phyloP scores from a whole-genome alignment of 2,888 invertebrate genomes.

The Phaedon cochleariae region DNA sequence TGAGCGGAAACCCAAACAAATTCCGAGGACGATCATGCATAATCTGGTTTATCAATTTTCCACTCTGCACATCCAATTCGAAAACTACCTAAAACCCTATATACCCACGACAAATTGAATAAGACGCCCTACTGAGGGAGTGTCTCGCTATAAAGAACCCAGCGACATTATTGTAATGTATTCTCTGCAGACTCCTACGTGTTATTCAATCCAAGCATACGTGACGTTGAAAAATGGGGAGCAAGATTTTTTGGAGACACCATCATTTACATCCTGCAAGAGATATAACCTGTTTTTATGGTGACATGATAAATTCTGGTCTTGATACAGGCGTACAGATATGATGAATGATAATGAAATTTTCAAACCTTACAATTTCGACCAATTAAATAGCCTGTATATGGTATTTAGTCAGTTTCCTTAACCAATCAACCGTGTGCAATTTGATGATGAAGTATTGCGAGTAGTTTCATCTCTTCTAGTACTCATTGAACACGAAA shows the following conservation, averaged over 20 bases:
- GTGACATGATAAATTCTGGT: constrained; percentile 12
- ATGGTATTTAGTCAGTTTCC: no score
- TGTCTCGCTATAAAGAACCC: constrained; percentile 8
- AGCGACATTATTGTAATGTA: constrained; percentile 20
- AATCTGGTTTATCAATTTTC: no score
- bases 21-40: no score
- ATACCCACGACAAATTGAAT: not conserved
- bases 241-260: constrained; percentile 17
- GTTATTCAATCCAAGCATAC: constrained; percentile 18
- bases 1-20: no score
- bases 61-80: not conserved
- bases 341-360: constrained; percentile 3
- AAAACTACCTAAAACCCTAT: not conserved
- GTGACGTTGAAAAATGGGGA: constrained; percentile 17
- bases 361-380: not conserved
- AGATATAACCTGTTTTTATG: constrained; percentile 15
- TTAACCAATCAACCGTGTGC: no score
- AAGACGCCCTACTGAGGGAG: not conserved
- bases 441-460: no score
- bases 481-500: no score
- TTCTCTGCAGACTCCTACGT: constrained; percentile 10
- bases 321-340: constrained; percentile 6
- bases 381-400: not conserved
- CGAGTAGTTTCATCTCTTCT: no score
- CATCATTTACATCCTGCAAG: constrained; percentile 18